Conservation (phyloP, 2,888 invertebrate genomes). For the Oligia fasciuncula region DNA sequence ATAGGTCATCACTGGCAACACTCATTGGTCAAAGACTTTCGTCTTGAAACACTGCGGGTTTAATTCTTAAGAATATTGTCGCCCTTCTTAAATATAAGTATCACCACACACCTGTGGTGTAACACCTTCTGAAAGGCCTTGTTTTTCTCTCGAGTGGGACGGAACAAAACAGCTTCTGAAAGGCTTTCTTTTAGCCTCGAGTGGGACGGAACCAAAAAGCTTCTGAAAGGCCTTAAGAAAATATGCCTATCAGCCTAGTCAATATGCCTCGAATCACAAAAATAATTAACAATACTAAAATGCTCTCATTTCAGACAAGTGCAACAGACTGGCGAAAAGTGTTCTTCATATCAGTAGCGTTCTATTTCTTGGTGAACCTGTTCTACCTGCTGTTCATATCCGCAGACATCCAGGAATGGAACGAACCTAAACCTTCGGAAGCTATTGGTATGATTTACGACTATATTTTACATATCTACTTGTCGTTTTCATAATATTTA, state of each 20-base stretch:
- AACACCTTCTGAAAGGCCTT: too few species aligned
- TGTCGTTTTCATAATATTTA: not conserved
- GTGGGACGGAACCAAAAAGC: too few species aligned
- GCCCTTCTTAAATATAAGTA: too few species aligned
- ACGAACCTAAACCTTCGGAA: slow-evolving; percentile 80
- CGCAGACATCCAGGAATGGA: slow-evolving; percentile 91
- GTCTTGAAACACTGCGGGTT: too few species aligned
- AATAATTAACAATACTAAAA: not conserved
- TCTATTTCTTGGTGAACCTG: slow-evolving; percentile 90
- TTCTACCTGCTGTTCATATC: slow-evolving; percentile 91
- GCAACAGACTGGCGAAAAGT: slow-evolving; percentile 91
- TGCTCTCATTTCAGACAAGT: slow-evolving; percentile 82
- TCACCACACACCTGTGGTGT: too few species aligned
- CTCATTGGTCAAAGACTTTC: too few species aligned
- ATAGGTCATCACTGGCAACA: too few species aligned
- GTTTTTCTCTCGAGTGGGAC: too few species aligned
- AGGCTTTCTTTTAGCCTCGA: too few species aligned
- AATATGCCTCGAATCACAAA: not conserved
- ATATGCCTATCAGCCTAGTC: not conserved
- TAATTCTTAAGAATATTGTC: too few species aligned
- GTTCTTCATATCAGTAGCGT: slow-evolving; percentile 91
- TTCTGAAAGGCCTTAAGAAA: too few species aligned
- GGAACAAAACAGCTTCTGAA: too few species aligned
- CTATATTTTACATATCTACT: not conserved
- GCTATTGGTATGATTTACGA: slow-evolving; percentile 71